phyloP scores from a whole-genome alignment of 2,888 invertebrate genomes.

The Smittia aterrima region DNA sequence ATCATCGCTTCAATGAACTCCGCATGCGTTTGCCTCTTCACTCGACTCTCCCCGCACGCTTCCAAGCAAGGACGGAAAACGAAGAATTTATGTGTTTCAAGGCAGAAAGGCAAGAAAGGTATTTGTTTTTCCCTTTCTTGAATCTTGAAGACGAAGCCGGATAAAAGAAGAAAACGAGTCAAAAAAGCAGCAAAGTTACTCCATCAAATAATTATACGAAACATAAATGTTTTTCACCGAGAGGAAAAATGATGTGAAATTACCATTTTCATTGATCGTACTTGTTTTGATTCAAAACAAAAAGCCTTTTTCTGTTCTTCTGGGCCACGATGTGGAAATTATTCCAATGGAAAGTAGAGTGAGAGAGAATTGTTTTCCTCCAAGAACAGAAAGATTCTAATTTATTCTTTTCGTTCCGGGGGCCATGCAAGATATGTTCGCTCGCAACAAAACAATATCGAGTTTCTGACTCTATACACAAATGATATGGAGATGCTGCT shows the following conservation, averaged over 20 bases:
- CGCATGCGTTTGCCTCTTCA: conserved; percentile 18
- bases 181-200: not conserved
- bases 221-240: conserved; percentile 12
- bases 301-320: conserved; percentile 11
- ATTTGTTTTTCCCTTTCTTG: not conserved
- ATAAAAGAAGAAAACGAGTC: not conserved
- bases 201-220: conserved; percentile 1
- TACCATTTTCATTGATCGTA: conserved; percentile 10
- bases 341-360: too few relatives aligned
- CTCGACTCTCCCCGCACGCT: not conserved
- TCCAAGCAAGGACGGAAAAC: not conserved
- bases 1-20: not conserved
- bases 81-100: not conserved
- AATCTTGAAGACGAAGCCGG: not conserved
- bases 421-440: not conserved
- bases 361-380: not conserved
- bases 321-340: too few relatives aligned
- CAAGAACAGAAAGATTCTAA: not conserved
- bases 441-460: not conserved
- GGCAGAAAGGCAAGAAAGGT: not conserved
- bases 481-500: too few relatives aligned
- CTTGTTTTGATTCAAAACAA: conserved; percentile 15
- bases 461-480: not conserved
- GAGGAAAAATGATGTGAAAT: conserved; percentile 13
- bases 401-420: not conserved